phyloP scores from a whole-genome alignment of 2,888 invertebrate species.

The Tinea pellionella region DNA sequence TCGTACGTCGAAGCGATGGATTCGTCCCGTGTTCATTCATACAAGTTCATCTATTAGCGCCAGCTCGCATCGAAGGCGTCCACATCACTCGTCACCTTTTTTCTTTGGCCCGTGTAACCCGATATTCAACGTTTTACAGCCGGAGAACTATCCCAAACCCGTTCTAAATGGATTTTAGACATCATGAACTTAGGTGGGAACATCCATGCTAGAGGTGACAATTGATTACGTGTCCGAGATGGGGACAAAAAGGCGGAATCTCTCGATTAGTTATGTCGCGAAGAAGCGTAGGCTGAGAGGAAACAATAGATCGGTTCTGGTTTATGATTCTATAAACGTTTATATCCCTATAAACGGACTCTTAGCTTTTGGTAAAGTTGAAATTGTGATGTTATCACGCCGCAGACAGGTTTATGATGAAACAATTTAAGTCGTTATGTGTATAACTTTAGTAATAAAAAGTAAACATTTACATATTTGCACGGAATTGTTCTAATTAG shows the following conservation, averaged over 20 bases:
- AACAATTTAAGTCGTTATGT: slow-evolving; percentile 37
- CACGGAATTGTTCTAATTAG: neutral
- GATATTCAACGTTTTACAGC: slow-evolving; percentile 62
- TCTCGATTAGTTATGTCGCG: slow-evolving; percentile 61
- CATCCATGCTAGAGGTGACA: slow-evolving; percentile 57
- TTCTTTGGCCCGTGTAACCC: slow-evolving; percentile 47
- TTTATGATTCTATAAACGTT: slow-evolving; percentile 69
- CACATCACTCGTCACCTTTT: slow-evolving; percentile 60
- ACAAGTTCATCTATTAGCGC: slow-evolving; percentile 47
- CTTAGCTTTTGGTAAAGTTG: slow-evolving; percentile 53
- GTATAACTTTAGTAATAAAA: neutral
- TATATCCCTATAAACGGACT: slow-evolving; percentile 61
- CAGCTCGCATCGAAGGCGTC: slow-evolving; percentile 37
- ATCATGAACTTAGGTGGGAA: slow-evolving; percentile 48
- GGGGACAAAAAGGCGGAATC: slow-evolving; percentile 62
- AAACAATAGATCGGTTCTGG: slow-evolving; percentile 63
- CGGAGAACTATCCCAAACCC: slow-evolving; percentile 48
- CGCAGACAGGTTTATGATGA: slow-evolving; percentile 52
- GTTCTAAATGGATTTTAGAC: slow-evolving; percentile 54
- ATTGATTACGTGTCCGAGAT: slow-evolving; percentile 53
- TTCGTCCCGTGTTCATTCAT: slow-evolving; percentile 30
- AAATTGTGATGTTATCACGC: slow-evolving; percentile 58
- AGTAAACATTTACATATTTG: neutral
- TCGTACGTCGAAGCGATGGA: slow-evolving; percentile 19
- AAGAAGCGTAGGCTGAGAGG: slow-evolving; percentile 51